Conservation (phyloP, 2,797 vertebrate genomes). For the Martes flavigula region DNA sequence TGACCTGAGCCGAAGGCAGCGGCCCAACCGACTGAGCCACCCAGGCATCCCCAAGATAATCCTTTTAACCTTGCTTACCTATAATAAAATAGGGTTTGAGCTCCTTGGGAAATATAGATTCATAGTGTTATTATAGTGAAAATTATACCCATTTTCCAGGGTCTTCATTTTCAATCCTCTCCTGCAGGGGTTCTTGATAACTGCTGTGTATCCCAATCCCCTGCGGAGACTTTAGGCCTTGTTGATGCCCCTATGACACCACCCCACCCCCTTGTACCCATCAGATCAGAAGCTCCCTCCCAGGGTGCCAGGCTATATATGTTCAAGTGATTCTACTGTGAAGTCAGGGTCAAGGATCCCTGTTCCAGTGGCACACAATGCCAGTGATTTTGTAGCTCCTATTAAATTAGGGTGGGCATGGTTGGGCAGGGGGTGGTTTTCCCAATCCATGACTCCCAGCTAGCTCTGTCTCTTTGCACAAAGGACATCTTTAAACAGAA, state of each 20-base stretch:
- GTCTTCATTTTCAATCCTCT: neutral
- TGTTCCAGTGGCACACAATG: neutral
- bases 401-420: neutral
- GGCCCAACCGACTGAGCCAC: too few species aligned
- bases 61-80: neutral
- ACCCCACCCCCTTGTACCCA: neutral
- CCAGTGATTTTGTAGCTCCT: neutral
- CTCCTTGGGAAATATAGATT: neutral
- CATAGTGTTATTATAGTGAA: neutral
- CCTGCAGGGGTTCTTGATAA: neutral
- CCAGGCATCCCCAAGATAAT: neutral
- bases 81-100: neutral
- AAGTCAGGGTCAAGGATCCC: neutral
- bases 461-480: conserved; percentile 53
- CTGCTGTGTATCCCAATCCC: neutral
- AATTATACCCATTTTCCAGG: neutral
- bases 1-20: too few species aligned
- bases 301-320: neutral
- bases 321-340: neutral
- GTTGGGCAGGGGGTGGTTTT: neutral
- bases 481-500: conserved; percentile 81
- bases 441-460: conserved; percentile 21
- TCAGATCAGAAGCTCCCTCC: neutral
- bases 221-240: neutral
- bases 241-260: too few species aligned